Evolutionary conservation across 1,140 invertebrate genomes (phyloP).

Genomic region (Coenobita brevimanus): DNA sequence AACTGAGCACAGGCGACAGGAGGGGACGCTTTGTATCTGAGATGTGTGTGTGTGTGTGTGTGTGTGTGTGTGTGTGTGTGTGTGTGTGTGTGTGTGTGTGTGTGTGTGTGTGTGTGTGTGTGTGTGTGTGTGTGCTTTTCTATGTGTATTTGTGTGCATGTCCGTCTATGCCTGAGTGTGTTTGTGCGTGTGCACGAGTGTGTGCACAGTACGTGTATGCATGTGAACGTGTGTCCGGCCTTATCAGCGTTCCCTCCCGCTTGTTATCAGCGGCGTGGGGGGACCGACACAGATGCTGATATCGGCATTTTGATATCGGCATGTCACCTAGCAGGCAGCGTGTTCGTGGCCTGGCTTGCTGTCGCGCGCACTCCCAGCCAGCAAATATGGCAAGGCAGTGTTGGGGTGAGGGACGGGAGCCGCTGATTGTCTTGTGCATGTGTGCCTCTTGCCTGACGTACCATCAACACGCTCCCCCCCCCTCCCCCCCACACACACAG

Average conservation of each 20-base stretch:
- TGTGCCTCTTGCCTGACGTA: slow-evolving; percentile 21
- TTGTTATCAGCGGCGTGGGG: slow-evolving; percentile 53
- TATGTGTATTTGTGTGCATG: background rate
- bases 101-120: background rate
- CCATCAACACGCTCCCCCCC: background rate
- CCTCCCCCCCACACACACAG: background rate
- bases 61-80: too few species aligned
- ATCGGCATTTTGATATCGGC: slow-evolving; percentile 62
- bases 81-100: too few species aligned
- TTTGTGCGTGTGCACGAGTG: background rate
- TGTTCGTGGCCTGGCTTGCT: slow-evolving; percentile 19
- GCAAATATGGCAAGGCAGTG: slow-evolving; percentile 25
- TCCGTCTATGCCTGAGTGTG: background rate
- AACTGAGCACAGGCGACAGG: too few species aligned
- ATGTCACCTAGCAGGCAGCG: slow-evolving; percentile 44
- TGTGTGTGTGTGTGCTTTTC: slow-evolving; percentile 20
- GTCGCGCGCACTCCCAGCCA: background rate
- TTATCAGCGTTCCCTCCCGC: slow-evolving; percentile 47
- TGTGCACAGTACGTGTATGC: background rate
- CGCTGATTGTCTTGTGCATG: slow-evolving; percentile 51
- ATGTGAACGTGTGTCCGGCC: slow-evolving; percentile 29
- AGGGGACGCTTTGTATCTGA: too few species aligned
- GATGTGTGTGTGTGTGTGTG: too few species aligned
- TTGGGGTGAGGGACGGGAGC: slow-evolving; percentile 38
- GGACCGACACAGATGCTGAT: slow-evolving; percentile 57